These are phyloP conservation scores for Todiramphus saurophagus DNA, from an alignment of 2,113 vertebrate genomes.

Conservation along the genomic window DNA sequence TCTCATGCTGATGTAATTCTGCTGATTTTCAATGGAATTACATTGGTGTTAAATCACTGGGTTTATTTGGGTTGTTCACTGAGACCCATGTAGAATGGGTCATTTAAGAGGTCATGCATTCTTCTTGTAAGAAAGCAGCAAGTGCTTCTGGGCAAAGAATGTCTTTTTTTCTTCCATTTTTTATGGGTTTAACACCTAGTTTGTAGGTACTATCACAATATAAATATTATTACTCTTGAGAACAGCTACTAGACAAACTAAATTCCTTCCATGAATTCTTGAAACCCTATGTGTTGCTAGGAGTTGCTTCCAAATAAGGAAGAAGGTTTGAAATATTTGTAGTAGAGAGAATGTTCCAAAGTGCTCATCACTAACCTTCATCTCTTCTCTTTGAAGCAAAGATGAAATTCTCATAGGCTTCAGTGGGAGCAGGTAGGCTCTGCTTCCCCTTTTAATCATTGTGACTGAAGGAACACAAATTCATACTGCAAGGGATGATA, in stretches of 20 bases:
- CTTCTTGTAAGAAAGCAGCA: background rate
- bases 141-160: background rate
- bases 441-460: background rate
- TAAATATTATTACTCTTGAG: background rate
- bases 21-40: conserved; percentile 50
- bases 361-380: background rate
- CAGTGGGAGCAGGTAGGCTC: background rate
- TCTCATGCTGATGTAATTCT: conserved; percentile 39
- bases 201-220: background rate
- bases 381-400: background rate
- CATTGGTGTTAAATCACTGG: background rate
- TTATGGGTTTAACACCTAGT: background rate
- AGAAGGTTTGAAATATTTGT: background rate
- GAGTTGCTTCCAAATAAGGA: background rate
- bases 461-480: fast-evolving
- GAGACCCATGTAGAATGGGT: conserved; percentile 3
- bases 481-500: background rate
- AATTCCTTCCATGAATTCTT: background rate
- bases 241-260: background rate
- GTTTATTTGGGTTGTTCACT: conserved; percentile 11
- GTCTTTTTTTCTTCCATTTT: background rate
- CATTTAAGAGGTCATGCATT: conserved; percentile 10
- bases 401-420: background rate
- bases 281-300: background rate
- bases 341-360: background rate